A percentile compares a stretch with the other conserved stretches of the same genome.
phyloP scores from a whole-genome alignment of 2,797 vertebrate genomes.

The Hydrophis major region DNA sequence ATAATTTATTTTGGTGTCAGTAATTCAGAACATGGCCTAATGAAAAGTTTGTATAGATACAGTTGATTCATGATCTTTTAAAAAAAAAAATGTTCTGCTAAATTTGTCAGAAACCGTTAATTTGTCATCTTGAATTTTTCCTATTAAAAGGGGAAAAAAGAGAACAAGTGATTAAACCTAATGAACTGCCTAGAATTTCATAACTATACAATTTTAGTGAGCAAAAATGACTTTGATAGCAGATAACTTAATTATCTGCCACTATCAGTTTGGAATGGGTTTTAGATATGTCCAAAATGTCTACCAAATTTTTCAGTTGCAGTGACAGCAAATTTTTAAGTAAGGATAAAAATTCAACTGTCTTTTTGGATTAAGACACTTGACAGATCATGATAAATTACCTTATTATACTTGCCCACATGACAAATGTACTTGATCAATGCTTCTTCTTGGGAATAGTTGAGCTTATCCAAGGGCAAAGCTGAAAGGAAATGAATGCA shows the following conservation, averaged over 20 bases:
- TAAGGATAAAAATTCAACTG: constrained; percentile 72
- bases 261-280: constrained; percentile 71
- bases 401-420: constrained; percentile 74
- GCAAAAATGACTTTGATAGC: constrained; percentile 50
- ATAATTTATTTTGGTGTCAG: constrained; percentile 30
- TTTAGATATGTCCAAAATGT: constrained; percentile 74
- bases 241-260: constrained; percentile 81
- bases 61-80: constrained; percentile 53
- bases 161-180: constrained; percentile 42
- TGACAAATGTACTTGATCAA: constrained; percentile 79
- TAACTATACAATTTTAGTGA: constrained; percentile 51
- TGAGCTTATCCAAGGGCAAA: constrained; percentile 76
- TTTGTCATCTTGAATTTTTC: constrained; percentile 63
- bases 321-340: constrained; percentile 73
- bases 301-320: constrained; percentile 71
- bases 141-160: constrained; percentile 45
- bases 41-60: constrained; percentile 45
- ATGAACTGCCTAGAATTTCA: constrained; percentile 47
- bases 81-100: constrained; percentile 67
- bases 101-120: constrained; percentile 55
- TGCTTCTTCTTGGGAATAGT: constrained; percentile 75
- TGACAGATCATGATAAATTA: constrained; percentile 83
- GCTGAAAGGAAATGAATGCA: constrained; percentile 72
- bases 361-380: constrained; percentile 69
- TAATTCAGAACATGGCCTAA: constrained; percentile 40